These are phyloP conservation scores for Mesitornis unicolor DNA, from an alignment of 2,113 vertebrate species.

Conservation along the genomic window DNA sequence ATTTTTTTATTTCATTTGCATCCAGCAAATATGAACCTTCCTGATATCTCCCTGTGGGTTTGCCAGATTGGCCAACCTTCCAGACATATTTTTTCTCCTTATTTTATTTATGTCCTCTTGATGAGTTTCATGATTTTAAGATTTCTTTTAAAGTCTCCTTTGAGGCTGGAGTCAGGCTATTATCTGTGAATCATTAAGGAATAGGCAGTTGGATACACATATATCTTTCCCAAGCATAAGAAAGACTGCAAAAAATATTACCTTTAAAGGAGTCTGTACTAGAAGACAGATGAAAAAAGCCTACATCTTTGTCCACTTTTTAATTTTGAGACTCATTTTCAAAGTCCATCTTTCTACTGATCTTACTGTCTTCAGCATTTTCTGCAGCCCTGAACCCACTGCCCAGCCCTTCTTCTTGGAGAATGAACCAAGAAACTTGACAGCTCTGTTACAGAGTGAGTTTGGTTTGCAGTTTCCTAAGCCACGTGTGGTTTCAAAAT, in stretches of 20 bases:
- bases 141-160: neutral
- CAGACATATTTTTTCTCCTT: neutral
- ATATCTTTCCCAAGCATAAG: neutral
- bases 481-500: neutral
- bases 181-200: neutral
- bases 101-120: conserved; percentile 18
- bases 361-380: neutral
- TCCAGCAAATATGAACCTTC: conserved; percentile 5
- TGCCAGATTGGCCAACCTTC: neutral
- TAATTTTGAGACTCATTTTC: neutral
- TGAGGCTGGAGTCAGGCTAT: neutral
- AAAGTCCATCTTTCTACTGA: neutral
- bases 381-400: neutral
- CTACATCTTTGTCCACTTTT: neutral
- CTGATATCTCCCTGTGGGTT: neutral
- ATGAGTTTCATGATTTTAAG: neutral
- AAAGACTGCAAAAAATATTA: neutral
- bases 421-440: neutral
- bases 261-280: neutral
- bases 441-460: neutral
- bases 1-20: neutral
- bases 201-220: neutral
- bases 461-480: neutral
- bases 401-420: neutral
- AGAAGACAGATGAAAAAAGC: neutral